These are phyloP conservation scores for Siniperca chuatsi DNA, from an alignment of 2,113 vertebrate genomes.

Conservation along the genomic window DNA sequence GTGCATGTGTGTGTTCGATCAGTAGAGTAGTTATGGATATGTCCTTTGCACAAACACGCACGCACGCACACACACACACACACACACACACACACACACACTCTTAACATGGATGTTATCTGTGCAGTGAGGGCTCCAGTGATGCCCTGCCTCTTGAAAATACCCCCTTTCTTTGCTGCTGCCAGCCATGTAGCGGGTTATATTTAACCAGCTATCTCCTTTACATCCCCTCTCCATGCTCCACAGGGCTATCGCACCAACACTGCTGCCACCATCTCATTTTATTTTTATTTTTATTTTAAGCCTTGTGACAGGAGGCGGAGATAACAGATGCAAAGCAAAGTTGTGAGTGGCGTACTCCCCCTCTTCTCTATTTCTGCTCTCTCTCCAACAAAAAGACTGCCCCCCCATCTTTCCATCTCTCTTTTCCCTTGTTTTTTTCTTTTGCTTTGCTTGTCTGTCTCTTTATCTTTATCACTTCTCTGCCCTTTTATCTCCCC, in stretches of 20 bases:
- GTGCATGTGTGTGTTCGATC: constrained; percentile 47
- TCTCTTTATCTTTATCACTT: constrained; percentile 76
- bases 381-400: constrained; percentile 56
- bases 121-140: constrained; percentile 79
- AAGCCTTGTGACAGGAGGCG: constrained; percentile 82
- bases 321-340: constrained; percentile 85
- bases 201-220: constrained; percentile 87
- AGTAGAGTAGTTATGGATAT: constrained; percentile 72
- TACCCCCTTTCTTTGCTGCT: constrained; percentile 82
- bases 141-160: constrained; percentile 86
- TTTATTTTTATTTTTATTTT: constrained; percentile 86
- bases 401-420: constrained; percentile 43
- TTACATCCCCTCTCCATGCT: constrained; percentile 83
- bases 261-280: constrained; percentile 79
- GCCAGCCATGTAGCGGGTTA: constrained; percentile 83
- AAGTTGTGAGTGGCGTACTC: constrained; percentile 71
- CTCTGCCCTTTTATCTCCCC: constrained; percentile 56
- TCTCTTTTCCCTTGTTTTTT: constrained; percentile 58
- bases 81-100: constrained; percentile 6
- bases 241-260: constrained; percentile 79
- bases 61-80: not conserved
- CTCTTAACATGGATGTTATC: constrained; percentile 83
- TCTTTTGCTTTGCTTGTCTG: constrained; percentile 58
- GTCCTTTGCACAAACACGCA: constrained; percentile 21
- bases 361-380: constrained; percentile 45